Conservation (phyloP, 1,140 invertebrate genomes). For the Drusus annulatus region DNA sequence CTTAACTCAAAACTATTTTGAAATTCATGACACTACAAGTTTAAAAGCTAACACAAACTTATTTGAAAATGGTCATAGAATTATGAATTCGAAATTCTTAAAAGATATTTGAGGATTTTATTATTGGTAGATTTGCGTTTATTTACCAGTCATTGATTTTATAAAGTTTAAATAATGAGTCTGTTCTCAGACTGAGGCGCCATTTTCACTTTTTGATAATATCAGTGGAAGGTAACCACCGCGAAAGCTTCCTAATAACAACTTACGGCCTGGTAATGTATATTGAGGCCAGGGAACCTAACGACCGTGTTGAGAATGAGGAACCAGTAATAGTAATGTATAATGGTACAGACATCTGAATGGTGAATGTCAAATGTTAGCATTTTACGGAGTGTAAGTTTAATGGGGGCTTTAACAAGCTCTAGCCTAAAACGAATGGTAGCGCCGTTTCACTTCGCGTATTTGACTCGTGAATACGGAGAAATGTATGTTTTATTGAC, state of each 20-base stretch:
- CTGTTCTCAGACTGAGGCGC: too few relatives aligned
- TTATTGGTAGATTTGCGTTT: too few relatives aligned
- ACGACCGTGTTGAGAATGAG: too few relatives aligned
- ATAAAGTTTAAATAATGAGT: too few relatives aligned
- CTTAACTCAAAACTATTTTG: too few relatives aligned
- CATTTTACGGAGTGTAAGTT: constrained; percentile 53
- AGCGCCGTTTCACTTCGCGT: background rate
- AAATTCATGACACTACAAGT: too few relatives aligned
- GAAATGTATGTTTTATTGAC: constrained; percentile 14
- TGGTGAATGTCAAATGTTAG: constrained; percentile 50
- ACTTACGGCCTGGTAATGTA: constrained; percentile 43
- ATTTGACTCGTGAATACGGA: background rate
- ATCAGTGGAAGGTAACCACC: constrained; percentile 20
- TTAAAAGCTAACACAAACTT: too few relatives aligned
- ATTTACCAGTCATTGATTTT: too few relatives aligned
- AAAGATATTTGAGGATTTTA: too few relatives aligned
- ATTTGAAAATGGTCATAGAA: too few relatives aligned
- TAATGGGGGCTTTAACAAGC: constrained; percentile 48
- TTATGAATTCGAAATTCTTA: too few relatives aligned
- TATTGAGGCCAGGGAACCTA: background rate
- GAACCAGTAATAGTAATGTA: background rate
- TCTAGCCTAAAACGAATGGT: background rate
- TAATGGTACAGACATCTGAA: constrained; percentile 24
- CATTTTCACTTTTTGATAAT: background rate
- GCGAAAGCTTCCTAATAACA: constrained; percentile 43